Percentiles rank a stretch among this genome's conserved stretches.
Conservation (phyloP, 2,797 vertebrate species). For the Cyprinella venusta region DNA sequence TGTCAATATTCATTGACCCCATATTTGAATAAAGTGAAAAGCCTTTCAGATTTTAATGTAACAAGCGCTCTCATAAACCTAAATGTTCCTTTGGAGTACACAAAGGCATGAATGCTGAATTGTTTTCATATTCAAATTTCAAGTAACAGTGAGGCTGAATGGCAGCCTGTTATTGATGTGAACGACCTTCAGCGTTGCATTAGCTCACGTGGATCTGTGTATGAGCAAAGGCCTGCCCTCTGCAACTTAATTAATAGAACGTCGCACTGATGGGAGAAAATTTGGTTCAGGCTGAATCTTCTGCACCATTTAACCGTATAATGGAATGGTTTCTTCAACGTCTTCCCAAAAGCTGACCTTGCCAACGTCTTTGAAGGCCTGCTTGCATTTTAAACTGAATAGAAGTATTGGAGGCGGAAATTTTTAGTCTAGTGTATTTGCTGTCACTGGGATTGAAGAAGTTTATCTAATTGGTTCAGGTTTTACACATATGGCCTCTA, state of each 20-base stretch:
- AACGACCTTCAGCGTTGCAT: constrained; percentile 66
- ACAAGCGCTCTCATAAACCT: constrained; percentile 13
- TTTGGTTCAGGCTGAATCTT: constrained; percentile 73
- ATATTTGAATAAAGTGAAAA: constrained; percentile 18
- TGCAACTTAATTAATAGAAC: constrained; percentile 74
- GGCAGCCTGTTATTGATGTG: constrained; percentile 38
- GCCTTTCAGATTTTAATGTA: constrained; percentile 27
- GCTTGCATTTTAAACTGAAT: constrained; percentile 39
- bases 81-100: not conserved
- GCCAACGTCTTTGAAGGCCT: constrained; percentile 63
- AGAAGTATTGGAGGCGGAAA: constrained; percentile 58
- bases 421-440: constrained; percentile 2
- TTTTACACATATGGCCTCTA: not conserved
- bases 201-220: constrained; percentile 36
- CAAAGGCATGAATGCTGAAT: constrained; percentile 15
- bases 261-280: constrained; percentile 67
- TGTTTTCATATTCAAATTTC: constrained; percentile 41
- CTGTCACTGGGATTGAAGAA: not conserved
- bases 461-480: not conserved
- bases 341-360: constrained; percentile 75
- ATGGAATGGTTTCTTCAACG: constrained; percentile 75
- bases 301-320: constrained; percentile 81
- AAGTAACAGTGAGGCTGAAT: constrained; percentile 7
- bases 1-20: constrained; percentile 44
- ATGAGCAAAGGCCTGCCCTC: constrained; percentile 64